These are phyloP conservation scores for Cremastinae sp. DNA, from an alignment of 2,888 invertebrate genomes.

Conservation along the genomic window DNA sequence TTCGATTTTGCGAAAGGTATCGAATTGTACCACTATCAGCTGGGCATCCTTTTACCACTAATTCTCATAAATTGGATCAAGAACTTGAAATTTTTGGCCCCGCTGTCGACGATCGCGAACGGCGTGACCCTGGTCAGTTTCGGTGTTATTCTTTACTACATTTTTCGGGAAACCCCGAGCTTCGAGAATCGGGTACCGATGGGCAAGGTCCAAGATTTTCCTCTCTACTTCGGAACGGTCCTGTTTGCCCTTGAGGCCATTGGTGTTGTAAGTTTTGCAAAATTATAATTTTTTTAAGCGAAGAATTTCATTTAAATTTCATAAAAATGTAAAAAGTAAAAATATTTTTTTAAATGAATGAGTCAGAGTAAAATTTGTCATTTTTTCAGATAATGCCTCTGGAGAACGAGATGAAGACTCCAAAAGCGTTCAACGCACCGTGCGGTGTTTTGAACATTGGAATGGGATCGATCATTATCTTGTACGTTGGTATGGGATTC, in stretches of 20 bases:
- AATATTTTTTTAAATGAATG: background rate
- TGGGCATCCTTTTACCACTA: conserved; percentile 83
- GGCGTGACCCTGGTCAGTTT: conserved; percentile 91
- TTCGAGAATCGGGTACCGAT: conserved; percentile 84
- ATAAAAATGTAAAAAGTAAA: background rate
- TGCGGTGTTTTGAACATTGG: conserved; percentile 92
- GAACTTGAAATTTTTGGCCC: conserved; percentile 92
- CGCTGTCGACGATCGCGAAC: conserved; percentile 94
- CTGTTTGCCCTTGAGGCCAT: conserved; percentile 98
- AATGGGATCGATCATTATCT: conserved; percentile 89
- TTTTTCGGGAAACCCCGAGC: conserved; percentile 87
- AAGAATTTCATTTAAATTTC: background rate
- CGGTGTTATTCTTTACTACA: conserved; percentile 91
- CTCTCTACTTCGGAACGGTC: conserved; percentile 97
- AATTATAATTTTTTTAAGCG: background rate
- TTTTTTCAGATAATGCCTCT: conserved; percentile 90
- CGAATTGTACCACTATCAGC: conserved; percentile 88
- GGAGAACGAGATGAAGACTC: conserved; percentile 96
- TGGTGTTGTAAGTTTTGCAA: conserved; percentile 86
- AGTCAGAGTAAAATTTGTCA: background rate
- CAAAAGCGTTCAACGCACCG: conserved; percentile 88
- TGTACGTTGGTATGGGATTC: conserved; percentile 95
- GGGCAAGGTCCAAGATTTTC: conserved; percentile 86
- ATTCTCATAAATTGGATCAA: conserved; percentile 91
- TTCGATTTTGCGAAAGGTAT: too few species aligned